phyloP scores from a whole-genome alignment of 2,888 invertebrate genomes.

The Amaurobius ferox region DNA sequence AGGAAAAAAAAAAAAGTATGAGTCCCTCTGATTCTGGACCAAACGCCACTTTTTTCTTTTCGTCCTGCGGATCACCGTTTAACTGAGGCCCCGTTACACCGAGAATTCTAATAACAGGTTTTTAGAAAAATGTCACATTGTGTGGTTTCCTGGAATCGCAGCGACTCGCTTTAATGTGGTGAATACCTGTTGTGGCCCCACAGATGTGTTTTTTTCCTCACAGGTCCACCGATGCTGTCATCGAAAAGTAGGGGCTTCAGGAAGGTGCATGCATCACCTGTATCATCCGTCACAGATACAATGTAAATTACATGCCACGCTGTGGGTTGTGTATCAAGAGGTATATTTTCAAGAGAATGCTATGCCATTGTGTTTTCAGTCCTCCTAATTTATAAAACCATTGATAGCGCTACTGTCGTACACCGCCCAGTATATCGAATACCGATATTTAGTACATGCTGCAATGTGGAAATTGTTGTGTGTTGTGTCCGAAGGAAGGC shows the following conservation, averaged over 20 bases:
- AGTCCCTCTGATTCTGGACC: slow-evolving; percentile 11
- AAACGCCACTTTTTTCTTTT: neutral
- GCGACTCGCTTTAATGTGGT: neutral
- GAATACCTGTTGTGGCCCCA: neutral
- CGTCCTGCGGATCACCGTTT: neutral
- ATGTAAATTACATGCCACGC: neutral
- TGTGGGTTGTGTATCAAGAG: too few species aligned
- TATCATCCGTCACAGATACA: neutral
- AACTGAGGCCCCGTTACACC: neutral
- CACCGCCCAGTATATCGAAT: too few species aligned
- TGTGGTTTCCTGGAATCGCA: neutral
- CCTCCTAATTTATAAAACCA: too few species aligned
- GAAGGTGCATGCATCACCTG: neutral
- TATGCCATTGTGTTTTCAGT: too few species aligned
- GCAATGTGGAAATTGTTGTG: too few species aligned
- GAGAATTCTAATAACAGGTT: slow-evolving; percentile 18
- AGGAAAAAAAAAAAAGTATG: slow-evolving; percentile 27
- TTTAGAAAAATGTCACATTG: slow-evolving; percentile 14
- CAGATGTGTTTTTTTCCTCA: neutral
- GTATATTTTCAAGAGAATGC: too few species aligned
- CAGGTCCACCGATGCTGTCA: neutral
- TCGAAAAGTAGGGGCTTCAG: neutral
- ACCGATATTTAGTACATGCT: too few species aligned
- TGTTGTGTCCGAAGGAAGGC: too few species aligned
- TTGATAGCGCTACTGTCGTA: too few species aligned